These are phyloP conservation scores for Turdus rufiventris DNA, from an alignment of 2,113 vertebrate genomes.

Conservation along the genomic window DNA sequence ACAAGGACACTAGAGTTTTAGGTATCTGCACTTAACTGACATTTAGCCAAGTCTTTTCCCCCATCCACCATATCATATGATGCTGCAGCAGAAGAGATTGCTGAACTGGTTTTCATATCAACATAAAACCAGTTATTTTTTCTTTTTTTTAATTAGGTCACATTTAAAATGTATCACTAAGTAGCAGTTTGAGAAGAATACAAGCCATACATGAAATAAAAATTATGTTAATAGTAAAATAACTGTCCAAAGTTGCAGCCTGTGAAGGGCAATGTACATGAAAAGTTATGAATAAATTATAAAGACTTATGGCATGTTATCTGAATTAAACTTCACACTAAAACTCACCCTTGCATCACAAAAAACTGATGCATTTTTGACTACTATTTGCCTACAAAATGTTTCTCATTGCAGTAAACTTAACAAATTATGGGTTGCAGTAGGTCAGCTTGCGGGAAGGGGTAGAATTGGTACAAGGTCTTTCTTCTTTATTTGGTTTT, in stretches of 20 bases:
- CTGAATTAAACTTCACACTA: neutral
- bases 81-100: neutral
- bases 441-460: accelerated
- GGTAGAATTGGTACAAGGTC: neutral
- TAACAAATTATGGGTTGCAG: neutral
- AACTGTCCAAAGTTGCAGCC: neutral
- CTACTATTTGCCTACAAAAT: neutral
- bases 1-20: neutral
- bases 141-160: neutral
- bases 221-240: neutral
- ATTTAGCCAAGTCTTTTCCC: neutral
- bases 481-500: neutral
- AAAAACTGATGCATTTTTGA: neutral
- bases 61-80: neutral
- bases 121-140: neutral
- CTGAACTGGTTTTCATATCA: neutral
- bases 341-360: neutral
- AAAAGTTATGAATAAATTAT: neutral
- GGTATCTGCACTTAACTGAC: neutral
- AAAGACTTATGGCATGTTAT: neutral
- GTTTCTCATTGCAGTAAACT: neutral
- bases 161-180: neutral
- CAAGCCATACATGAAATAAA: neutral
- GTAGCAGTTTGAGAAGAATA: neutral
- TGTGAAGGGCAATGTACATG: accelerated